Evolutionary conservation across 2,797 vertebrate genomes (phyloP), one percentile per base, ranked within the genome.

Genomic region (Pelobates cultripes): DNA sequence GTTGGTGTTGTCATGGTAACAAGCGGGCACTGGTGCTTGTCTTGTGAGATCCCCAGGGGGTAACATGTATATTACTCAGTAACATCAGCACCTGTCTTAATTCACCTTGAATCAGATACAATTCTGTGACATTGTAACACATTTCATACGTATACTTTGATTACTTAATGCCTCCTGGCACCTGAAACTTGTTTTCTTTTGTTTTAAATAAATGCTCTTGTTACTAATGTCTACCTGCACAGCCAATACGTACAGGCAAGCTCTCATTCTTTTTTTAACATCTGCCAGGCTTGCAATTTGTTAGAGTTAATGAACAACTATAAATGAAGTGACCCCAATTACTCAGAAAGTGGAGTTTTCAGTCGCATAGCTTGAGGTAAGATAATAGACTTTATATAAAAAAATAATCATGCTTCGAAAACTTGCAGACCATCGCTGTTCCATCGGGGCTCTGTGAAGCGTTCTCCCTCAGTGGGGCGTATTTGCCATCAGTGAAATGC

Each of bases 271-370:
- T 10, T 10, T 10, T 10, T 6, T 66, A 28, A 7, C 28, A 7
- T 51, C 14, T 55, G 64, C 15, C n/a, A 7, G 43, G 15, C 61
- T 8, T 28, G 28, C 41, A 15, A 75, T 47, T 47, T 69, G 43
- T 47, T 75, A 45, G 51, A 70, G 53, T 61, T 78, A 78, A 78
- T 70, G 77, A 75, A 10, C 13, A 60, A 51, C 28, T 4, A 51
- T 43, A n/a, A 41, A 74, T 6, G 72, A 75, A 51, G 42, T 69
- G 79, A 61, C 72, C 72, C 64, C 79, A 75, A 80, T 75, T 74
- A 80, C 12, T 68, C 15, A 3, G 14, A 60, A 17, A 8, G 17
- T 51, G 57, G 2, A 77, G 3, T 42, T 45, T 43, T 10, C 10
- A 44, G 47, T 14, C 43, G 1, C 63, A 7, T 45, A 44, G 68